Evolutionary conservation across 2,888 invertebrate genomes (phyloP), one percentile per base, ranked within the genome.

Genomic region (Agelastica alni): DNA sequence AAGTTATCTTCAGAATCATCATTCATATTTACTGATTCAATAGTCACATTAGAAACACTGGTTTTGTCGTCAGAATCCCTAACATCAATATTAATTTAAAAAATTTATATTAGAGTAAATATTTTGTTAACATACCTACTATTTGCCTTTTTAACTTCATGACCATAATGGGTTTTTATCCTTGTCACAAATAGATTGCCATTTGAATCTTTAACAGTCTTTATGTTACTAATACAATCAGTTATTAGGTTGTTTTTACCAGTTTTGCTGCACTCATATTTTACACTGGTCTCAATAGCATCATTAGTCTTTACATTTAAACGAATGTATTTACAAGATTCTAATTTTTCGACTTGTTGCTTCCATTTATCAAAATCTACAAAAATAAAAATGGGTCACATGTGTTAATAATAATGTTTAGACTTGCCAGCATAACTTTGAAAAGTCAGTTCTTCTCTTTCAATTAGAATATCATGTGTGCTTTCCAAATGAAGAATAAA

Each of bases 101-200:
- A n/a, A n/a, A n/a, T n/a, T n/a, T n/a, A n/a, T n/a, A n/a, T n/a
- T n/a, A n/a, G n/a, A n/a, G n/a, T n/a, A n/a, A n/a, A n/a, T n/a
- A n/a, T n/a, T n/a, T n/a, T n/a, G n/a, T n/a, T n/a, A n/a, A 13
- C 4, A 6, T 12, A 32, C 31, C 14, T 13, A 32, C 31, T 32
- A 13, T 32, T n/a, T n/a, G n/a, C n/a, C n/a, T 7, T 7, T 32
- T 32, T 14, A 10, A 32, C 6, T 2, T 47, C 37, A 32, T 47
- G 46, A 2, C 46, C 46, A 30, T 47, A 47, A 37, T 47, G 46
- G 14, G 46, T 47, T 37, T 47, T 47, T 13, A 47, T 28, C 17
- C 26, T 32, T 17, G 28, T 17, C 16, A 37, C 37, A 20, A 16
- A 28, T 1, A 37, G 10, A 17, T 26, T 12, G 6, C 46, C 46